A percentile compares a stretch with the other conserved stretches of the same genome.
phyloP scores from a whole-genome alignment of 2,888 invertebrate species.

The Pelosia muscerda region DNA sequence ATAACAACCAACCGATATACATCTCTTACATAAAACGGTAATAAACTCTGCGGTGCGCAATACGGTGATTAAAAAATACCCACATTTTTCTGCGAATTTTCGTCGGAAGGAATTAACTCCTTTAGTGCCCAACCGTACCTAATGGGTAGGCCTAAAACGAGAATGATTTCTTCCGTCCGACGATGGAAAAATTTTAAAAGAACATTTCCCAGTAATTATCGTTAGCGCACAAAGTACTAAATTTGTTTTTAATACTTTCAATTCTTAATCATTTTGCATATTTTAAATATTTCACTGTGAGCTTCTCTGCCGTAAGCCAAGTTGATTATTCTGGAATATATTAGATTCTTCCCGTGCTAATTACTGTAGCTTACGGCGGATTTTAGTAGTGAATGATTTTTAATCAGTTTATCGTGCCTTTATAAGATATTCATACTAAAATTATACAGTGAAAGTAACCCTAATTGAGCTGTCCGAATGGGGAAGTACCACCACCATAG shows the following conservation, averaged over 20 bases:
- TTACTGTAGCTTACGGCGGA: neutral
- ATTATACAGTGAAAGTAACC: too few species aligned
- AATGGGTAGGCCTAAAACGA: slow-evolving; percentile 48
- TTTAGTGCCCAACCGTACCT: slow-evolving; percentile 52
- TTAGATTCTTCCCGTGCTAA: neutral
- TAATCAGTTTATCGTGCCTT: neutral
- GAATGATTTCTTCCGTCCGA: slow-evolving; percentile 37
- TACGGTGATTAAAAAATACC: slow-evolving; percentile 47
- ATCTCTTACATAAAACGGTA: slow-evolving; percentile 44
- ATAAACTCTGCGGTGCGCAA: slow-evolving; percentile 40
- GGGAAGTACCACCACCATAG: too few species aligned
- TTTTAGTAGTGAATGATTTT: neutral
- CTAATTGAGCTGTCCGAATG: too few species aligned
- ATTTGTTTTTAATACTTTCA: slow-evolving; percentile 60
- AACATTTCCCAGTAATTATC: slow-evolving; percentile 63
- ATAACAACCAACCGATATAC: neutral
- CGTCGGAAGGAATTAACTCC: slow-evolving; percentile 49
- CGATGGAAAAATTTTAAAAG: slow-evolving; percentile 52
- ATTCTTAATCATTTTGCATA: slow-evolving; percentile 54
- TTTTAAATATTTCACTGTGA: slow-evolving; percentile 42
- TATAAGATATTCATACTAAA: too few species aligned
- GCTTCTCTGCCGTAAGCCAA: slow-evolving; percentile 22
- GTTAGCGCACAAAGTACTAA: slow-evolving; percentile 55
- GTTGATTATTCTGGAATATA: neutral
- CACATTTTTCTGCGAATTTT: slow-evolving; percentile 50